Evolutionary conservation across 2,113 vertebrate genomes (phyloP), one percentile per base, ranked within the genome.

Genomic region (Puffinus mauretanicus): DNA sequence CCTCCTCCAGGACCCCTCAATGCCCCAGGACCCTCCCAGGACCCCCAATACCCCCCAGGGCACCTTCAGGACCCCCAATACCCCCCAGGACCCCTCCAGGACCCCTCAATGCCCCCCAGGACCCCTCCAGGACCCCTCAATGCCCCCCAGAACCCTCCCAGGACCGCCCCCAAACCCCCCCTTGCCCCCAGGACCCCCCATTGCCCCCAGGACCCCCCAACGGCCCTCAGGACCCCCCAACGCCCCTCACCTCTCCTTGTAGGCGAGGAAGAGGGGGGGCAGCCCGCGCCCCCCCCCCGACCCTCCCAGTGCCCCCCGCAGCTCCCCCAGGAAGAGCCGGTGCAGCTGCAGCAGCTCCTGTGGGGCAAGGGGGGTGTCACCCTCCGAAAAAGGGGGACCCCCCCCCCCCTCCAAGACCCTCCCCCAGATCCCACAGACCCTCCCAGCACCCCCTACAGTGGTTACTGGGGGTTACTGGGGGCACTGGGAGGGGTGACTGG

Each of bases 281-380:
- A 99, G 98, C 52, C 96, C 98, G 30, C 95, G 96, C 1, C 98
- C 98, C 11, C 96, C 97, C 2, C 86, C 82, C 8, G 62, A 54
- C 6, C 78, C 62, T 6, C 82, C 62, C 79, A 99, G 97, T 13
- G 98, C 98, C 17, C 49, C 98, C 65, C 97, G 98, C 81, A 99
- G 88, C 57, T 99, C 99, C 32, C 95, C 98, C 79, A 99, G 94
- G 36, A 99, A 97, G 42, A 58, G 83, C 20, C 95, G 98, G 82
- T 99, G 99, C 27, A 98, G 98, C 4, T 34, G 52, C 5, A 98
- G 97, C 84, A 99, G 98, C 16, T 99, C 99, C 99, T 99, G 16
- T 27, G 67, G 20, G 92, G 15, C 13, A 9, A 51, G 40, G 21
- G 30, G 61, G 17, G 38, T 7, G 42, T 60, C n/a, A 69, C 8